A percentile compares a stretch with the other conserved stretches of the same genome.
phyloP scores from a whole-genome alignment of 2,113 vertebrate species.

The Vicugna pacos region DNA sequence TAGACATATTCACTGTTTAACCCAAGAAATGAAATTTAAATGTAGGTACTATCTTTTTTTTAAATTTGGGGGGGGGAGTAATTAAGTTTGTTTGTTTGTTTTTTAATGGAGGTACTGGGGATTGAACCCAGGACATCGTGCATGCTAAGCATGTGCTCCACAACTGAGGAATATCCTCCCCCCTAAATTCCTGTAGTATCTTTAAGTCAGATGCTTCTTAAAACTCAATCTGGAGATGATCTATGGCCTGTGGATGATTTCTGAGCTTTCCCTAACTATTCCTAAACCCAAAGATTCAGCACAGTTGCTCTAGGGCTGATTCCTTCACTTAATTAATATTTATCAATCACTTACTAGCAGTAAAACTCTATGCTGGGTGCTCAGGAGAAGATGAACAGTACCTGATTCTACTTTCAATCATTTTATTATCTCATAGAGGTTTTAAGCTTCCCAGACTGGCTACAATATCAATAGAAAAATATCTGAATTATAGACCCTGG shows the following conservation, averaged over 20 bases:
- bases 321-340: constrained; percentile 66
- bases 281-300: not conserved
- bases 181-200: not conserved
- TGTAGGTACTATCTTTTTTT: not conserved
- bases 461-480: constrained; percentile 20
- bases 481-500: constrained; percentile 31
- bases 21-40: not conserved
- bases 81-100: too few relatives aligned
- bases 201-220: not conserved
- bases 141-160: too few relatives aligned
- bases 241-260: not conserved
- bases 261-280: not conserved
- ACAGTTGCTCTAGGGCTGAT: constrained; percentile 1
- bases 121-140: too few relatives aligned
- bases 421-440: constrained; percentile 46
- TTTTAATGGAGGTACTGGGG: too few relatives aligned
- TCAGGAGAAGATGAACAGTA: constrained; percentile 45
- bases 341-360: constrained; percentile 53
- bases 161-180: too few relatives aligned
- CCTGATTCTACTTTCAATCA: constrained; percentile 57
- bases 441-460: not conserved
- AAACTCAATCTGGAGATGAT: not conserved
- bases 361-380: constrained; percentile 48
- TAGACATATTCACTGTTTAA: not conserved
- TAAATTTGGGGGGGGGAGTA: too few relatives aligned